phyloP scores from a whole-genome alignment of 2,888 invertebrate species.

The Vannuccia rotundouncinata region DNA sequence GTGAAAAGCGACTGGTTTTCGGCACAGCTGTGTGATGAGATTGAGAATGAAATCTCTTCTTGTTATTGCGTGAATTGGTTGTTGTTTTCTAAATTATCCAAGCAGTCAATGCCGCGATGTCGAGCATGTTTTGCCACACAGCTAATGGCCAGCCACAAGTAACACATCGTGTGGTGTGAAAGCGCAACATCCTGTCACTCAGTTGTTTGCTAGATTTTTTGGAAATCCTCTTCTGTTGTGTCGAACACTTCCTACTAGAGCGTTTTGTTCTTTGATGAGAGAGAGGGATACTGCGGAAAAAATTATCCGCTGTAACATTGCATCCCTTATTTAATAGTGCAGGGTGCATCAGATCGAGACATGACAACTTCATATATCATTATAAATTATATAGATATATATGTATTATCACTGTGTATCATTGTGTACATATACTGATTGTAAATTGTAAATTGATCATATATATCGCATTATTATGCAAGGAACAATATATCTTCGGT shows the following conservation, averaged over 20 bases:
- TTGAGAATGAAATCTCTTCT: slow-evolving; percentile 26
- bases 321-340: not conserved
- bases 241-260: not conserved
- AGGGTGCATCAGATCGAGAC: not conserved
- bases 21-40: slow-evolving; percentile 26
- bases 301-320: not conserved
- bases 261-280: not conserved
- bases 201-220: slow-evolving; percentile 10
- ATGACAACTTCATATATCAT: not conserved
- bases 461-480: not conserved
- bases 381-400: no score
- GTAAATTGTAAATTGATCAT: not conserved
- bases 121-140: slow-evolving; percentile 11
- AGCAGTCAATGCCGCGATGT: slow-evolving; percentile 15
- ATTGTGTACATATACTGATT: no score
- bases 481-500: not conserved
- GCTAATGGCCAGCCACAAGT: slow-evolving; percentile 11
- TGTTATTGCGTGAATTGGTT: slow-evolving; percentile 10
- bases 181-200: slow-evolving; percentile 21
- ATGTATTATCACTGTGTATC: no score
- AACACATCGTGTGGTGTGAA: slow-evolving; percentile 21
- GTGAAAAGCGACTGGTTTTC: slow-evolving; percentile 13
- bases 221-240: slow-evolving; percentile 26
- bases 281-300: not conserved
- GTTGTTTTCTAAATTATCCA: slow-evolving; percentile 15